These are phyloP conservation scores for Mayetiola destructor DNA, from an alignment of 2,888 invertebrate genomes.

Conservation along the genomic window DNA sequence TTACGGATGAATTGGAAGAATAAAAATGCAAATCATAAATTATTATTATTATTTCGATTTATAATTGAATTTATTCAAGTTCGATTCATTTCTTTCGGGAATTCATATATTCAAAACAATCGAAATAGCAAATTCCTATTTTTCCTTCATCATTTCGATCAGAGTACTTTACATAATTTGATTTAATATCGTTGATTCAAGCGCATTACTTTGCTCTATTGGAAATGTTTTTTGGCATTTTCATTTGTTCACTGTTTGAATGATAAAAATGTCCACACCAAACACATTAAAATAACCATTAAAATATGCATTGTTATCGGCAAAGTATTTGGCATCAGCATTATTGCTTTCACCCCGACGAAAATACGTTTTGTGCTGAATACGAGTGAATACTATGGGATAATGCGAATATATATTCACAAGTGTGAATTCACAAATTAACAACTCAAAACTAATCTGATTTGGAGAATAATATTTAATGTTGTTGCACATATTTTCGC, in stretches of 20 bases:
- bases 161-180: background rate
- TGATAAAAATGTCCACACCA: background rate
- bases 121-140: too few relatives aligned
- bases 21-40: too few relatives aligned
- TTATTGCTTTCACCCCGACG: background rate
- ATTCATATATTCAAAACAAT: too few relatives aligned
- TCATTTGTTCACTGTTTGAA: background rate
- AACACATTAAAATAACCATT: background rate
- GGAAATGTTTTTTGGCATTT: background rate
- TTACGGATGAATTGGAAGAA: too few relatives aligned
- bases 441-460: slow-evolving; percentile 14
- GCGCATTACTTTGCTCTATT: background rate
- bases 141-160: too few relatives aligned
- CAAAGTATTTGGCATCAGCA: background rate
- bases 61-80: too few relatives aligned
- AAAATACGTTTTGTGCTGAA: background rate
- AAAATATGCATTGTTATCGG: background rate
- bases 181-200: background rate
- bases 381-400: background rate
- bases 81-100: too few relatives aligned
- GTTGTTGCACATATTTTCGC: slow-evolving; percentile 2
- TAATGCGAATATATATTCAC: slow-evolving; percentile 4
- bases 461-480: slow-evolving; percentile 14
- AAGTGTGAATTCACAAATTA: slow-evolving; percentile 1
- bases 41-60: too few relatives aligned